Evolutionary conservation across 2,797 vertebrate species (phyloP).

Genomic region (Sebastes oblongus): DNA sequence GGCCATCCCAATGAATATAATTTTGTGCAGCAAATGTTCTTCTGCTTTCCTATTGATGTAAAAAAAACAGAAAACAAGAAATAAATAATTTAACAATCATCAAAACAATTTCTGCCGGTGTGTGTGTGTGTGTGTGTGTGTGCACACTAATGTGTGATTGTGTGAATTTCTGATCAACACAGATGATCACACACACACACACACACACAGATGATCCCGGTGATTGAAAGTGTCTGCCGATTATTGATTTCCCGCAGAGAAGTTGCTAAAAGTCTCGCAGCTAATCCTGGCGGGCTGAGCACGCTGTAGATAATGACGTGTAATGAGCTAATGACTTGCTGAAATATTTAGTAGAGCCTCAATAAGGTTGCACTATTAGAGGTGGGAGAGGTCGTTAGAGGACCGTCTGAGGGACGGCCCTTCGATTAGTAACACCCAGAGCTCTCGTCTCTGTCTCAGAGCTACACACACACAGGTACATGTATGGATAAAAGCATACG

Average conservation of each 20-base stretch:
- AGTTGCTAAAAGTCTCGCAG: slow-evolving; percentile 81
- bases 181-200: slow-evolving; percentile 41
- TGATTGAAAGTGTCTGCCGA: slow-evolving; percentile 77
- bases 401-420: slow-evolving; percentile 71
- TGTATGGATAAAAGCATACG: slow-evolving; percentile 45
- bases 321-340: slow-evolving; percentile 86
- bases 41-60: background rate
- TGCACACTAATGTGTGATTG: slow-evolving; percentile 7
- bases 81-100: background rate
- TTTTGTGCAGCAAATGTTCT: background rate
- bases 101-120: background rate
- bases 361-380: slow-evolving; percentile 73
- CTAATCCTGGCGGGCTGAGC: slow-evolving; percentile 77
- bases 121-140: background rate
- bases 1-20: background rate
- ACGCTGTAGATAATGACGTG: slow-evolving; percentile 80
- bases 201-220: slow-evolving; percentile 20
- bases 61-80: background rate
- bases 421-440: slow-evolving; percentile 78
- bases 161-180: slow-evolving; percentile 48
- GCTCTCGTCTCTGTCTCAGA: slow-evolving; percentile 55
- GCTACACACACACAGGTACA: slow-evolving; percentile 43
- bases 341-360: slow-evolving; percentile 86
- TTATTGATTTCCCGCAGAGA: slow-evolving; percentile 78
- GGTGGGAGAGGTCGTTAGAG: slow-evolving; percentile 76